Evolutionary conservation across 2,113 vertebrate genomes (phyloP).

Genomic region (Microcebus murinus): DNA sequence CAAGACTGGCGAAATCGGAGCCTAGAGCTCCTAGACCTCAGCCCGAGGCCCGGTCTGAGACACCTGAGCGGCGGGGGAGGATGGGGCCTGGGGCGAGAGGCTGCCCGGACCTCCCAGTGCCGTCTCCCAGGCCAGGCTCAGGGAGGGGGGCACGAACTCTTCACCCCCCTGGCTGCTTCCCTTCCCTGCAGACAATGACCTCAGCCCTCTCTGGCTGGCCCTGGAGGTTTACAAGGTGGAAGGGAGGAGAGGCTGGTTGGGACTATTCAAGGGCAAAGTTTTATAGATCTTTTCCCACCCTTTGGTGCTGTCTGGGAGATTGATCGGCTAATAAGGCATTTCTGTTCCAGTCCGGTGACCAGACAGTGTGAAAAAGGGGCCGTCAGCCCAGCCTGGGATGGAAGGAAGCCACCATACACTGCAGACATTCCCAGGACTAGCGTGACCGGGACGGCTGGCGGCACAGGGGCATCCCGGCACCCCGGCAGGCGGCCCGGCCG

Average conservation of each 20-base stretch:
- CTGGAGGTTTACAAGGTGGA: slow-evolving; percentile 18
- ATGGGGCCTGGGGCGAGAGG: not conserved
- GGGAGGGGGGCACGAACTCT: not conserved
- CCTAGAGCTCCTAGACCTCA: not conserved
- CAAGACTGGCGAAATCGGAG: not conserved
- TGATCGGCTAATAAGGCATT: not conserved
- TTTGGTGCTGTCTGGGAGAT: slow-evolving; percentile 9
- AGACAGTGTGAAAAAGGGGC: not conserved
- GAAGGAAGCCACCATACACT: not conserved
- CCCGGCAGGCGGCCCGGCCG: not conserved
- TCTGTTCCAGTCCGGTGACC: slow-evolving; percentile 7
- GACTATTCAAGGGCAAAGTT: not conserved
- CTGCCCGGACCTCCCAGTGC: not conserved
- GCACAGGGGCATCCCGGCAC: not conserved
- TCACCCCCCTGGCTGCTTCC: not conserved
- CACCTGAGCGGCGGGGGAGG: too few relatives aligned
- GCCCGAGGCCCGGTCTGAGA: not conserved
- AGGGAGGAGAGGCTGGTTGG: not conserved
- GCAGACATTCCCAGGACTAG: not conserved
- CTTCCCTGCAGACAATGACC: not conserved
- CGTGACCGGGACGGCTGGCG: not conserved
- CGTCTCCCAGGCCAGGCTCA: not conserved
- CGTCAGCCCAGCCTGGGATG: not conserved
- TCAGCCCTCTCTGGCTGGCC: not conserved
- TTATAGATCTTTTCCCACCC: slow-evolving; percentile 55